Base-by-base conservation (phyloP, 1,140 invertebrate species). In the Saccostrea glomerata region DNA sequence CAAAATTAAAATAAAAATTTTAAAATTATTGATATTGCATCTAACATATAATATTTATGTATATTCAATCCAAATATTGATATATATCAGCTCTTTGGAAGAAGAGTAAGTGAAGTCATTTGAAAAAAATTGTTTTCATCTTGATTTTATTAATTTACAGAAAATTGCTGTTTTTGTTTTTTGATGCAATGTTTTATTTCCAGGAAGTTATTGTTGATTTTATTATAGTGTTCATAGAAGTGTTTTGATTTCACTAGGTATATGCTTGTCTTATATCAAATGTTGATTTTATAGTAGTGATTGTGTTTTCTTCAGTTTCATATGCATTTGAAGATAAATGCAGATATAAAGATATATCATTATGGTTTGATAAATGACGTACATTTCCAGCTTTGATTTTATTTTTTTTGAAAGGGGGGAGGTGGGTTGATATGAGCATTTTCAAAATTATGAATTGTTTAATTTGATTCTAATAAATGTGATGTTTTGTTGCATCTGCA, bases 401-500 rank as follows among this genome's bases (percentile, higher is more conserved):
- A 47, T 6, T 47, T 47, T 47, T 9, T 7, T 47, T 47, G 47
- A 47, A 7, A 7, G 47, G 47, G 47, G 47, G 47, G 47, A 5
- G 47, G 47, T 1, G 47, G 47, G 47, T 47, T 6, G 47, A 47
- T 7, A 6, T 47, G 9, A 47, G 47, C 47, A 47, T 9, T 47
- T 47, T 47, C 6, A 3, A 3, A 47, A 47, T 47, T 6, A 2
- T 47, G 47, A 47, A 2, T 47, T 20, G 1, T 20, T 63, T n/a
- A 12, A 77, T 77, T 25, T 36, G 13, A 30, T 73, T 73, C 70
- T 77, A 30, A 77, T 77, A 25, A 77, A 15, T 77, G 23, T 36
- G 11, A 77, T 40, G 25, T 77, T 77, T 77, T 36, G 36, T 77
- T 77, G 70, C 25, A 77, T 77, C 30, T 25, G 23, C 70, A 77